These are phyloP conservation scores for Campylomormyrus numenius DNA, from an alignment of 2,113 vertebrate genomes.

Conservation along the genomic window DNA sequence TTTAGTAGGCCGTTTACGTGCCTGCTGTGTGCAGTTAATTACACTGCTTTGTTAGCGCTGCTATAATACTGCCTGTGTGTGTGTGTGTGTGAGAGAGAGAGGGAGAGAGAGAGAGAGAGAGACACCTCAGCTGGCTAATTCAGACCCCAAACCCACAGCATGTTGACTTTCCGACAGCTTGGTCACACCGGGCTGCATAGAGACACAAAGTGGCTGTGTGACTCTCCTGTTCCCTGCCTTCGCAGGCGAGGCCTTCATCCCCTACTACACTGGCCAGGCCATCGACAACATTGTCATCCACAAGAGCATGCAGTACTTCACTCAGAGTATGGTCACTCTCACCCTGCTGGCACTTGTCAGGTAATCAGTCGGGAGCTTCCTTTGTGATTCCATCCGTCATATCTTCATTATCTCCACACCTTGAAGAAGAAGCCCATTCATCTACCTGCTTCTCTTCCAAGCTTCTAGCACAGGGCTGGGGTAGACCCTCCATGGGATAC, in stretches of 20 bases:
- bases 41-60: background rate
- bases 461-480: background rate
- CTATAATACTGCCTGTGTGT: background rate
- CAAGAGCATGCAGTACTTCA: conserved; percentile 81
- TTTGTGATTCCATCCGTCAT: background rate
- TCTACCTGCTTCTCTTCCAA: background rate
- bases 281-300: conserved; percentile 84
- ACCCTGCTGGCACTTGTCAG: conserved; percentile 71
- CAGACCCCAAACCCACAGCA: background rate
- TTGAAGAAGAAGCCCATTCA: background rate
- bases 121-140: background rate
- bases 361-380: conserved; percentile 49
- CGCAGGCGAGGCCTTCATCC: conserved; percentile 83
- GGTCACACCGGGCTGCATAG: background rate
- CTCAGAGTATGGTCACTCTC: conserved; percentile 63
- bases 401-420: background rate
- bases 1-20: background rate
- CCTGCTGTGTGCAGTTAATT: background rate
- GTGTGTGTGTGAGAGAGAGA: background rate
- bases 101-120: no score
- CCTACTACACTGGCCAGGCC: conserved; percentile 79
- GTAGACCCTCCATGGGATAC: background rate
- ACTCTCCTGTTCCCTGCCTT: background rate
- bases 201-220: background rate
- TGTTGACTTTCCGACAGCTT: background rate